These are phyloP conservation scores for Drosophila quinaria DNA, from an alignment of 2,888 invertebrate species.

Conservation along the genomic window DNA sequence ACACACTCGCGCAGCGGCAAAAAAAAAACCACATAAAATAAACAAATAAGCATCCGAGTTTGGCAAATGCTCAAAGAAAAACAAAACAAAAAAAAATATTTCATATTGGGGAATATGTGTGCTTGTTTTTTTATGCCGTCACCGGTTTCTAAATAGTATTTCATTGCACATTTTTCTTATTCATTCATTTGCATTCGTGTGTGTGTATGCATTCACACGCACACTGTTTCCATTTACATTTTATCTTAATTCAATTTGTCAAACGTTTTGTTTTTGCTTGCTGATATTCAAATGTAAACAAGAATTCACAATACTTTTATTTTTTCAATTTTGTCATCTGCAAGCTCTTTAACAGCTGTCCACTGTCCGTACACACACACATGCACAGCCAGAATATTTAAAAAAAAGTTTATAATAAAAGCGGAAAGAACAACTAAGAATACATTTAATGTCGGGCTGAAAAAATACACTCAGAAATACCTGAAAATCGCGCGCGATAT, in stretches of 20 bases:
- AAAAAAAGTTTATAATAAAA: background rate
- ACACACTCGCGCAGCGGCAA: background rate
- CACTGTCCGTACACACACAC: background rate
- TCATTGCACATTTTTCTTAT: constrained; percentile 8
- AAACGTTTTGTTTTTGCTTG: background rate
- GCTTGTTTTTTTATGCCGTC: background rate
- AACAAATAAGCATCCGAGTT: background rate
- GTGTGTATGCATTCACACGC: background rate
- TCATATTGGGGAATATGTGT: background rate
- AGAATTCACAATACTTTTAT: background rate
- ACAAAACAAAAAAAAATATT: background rate
- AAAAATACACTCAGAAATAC: constrained; percentile 13
- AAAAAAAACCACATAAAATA: background rate
- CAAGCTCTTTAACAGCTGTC: constrained; percentile 34
- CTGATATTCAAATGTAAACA: background rate
- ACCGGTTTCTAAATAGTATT: background rate
- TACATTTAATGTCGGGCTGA: constrained; percentile 9
- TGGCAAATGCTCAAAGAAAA: constrained; percentile 5
- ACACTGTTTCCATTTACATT: background rate
- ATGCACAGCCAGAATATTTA: background rate
- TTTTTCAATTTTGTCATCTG: background rate
- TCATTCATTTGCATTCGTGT: constrained; percentile 11
- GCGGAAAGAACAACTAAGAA: background rate
- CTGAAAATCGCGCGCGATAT: constrained; percentile 15
- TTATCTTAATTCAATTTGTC: background rate